Evolutionary conservation across 2,888 invertebrate species (phyloP).

Genomic region (Sinhomidia bicolor): DNA sequence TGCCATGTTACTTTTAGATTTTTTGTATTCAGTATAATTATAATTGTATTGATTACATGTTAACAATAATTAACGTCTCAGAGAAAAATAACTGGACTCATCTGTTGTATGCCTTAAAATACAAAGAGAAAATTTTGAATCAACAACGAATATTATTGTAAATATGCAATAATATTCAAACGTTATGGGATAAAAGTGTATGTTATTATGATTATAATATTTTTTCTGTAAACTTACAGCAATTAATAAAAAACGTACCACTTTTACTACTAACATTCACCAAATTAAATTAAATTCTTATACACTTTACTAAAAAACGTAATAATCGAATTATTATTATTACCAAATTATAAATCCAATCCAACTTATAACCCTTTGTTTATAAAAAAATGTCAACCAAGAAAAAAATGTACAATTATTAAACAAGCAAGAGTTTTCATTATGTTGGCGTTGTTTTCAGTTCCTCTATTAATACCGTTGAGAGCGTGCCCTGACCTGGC

Average conservation of each 20-base stretch:
- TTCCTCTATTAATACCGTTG: not conserved
- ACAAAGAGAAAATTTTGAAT: slow-evolving; percentile 2
- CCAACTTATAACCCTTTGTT: not conserved
- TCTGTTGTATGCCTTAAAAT: slow-evolving; percentile 38
- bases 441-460: not conserved
- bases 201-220: not conserved
- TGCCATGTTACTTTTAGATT: not conserved
- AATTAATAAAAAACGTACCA: slow-evolving; percentile 16
- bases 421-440: slow-evolving; percentile 6
- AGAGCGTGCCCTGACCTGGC: not conserved
- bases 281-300: not conserved
- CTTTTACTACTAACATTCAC: slow-evolving; percentile 27
- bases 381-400: slow-evolving; percentile 6
- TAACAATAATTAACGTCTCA: slow-evolving; percentile 32
- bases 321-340: not conserved
- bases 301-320: not conserved
- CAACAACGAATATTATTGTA: not conserved
- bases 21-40: not conserved
- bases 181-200: not conserved
- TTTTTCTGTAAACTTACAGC: slow-evolving; percentile 19
- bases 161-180: not conserved
- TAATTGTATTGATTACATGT: not conserved
- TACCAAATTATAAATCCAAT: not conserved
- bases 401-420: slow-evolving; percentile 22
- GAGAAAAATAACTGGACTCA: slow-evolving; percentile 37